Conservation (phyloP, 1,140 invertebrate genomes). For the Harlomillsia oculata region DNA sequence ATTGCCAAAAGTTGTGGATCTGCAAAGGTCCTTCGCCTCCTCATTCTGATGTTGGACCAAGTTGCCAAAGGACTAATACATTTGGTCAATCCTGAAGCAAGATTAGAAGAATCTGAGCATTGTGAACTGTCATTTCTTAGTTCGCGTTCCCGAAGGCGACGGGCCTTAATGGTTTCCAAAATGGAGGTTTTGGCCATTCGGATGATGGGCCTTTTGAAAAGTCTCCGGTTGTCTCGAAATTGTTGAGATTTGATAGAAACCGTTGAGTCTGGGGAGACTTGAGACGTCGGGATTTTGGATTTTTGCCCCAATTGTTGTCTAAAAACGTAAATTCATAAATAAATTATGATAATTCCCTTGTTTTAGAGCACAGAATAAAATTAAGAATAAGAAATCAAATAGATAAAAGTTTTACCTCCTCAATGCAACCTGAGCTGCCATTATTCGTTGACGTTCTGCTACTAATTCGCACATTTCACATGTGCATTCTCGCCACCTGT, state of each 20-base stretch:
- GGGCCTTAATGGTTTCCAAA: background rate
- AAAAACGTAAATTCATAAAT: background rate
- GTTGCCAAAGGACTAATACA: slow-evolving; percentile 4
- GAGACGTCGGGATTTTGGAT: background rate
- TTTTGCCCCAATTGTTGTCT: slow-evolving; percentile 32
- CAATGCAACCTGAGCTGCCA: slow-evolving; percentile 69
- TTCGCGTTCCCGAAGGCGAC: background rate
- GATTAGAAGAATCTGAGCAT: background rate
- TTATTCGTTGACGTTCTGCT: slow-evolving; percentile 73
- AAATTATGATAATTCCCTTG: background rate
- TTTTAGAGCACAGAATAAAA: background rate
- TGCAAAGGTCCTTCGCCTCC: slow-evolving; percentile 23
- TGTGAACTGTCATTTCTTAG: too few relatives aligned
- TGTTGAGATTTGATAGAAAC: background rate
- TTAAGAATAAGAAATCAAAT: background rate
- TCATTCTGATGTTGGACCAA: slow-evolving; percentile 16
- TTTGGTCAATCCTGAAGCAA: background rate
- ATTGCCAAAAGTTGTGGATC: slow-evolving; percentile 26
- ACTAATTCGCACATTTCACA: slow-evolving; percentile 80
- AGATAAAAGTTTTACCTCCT: slow-evolving; percentile 38
- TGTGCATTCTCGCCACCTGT: slow-evolving; percentile 60
- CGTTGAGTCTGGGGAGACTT: background rate
- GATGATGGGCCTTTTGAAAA: background rate
- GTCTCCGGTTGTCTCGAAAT: background rate
- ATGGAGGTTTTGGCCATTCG: background rate